Evolutionary conservation across 1,140 invertebrate species (phyloP).

Genomic region (Chironomus striatipennis): DNA sequence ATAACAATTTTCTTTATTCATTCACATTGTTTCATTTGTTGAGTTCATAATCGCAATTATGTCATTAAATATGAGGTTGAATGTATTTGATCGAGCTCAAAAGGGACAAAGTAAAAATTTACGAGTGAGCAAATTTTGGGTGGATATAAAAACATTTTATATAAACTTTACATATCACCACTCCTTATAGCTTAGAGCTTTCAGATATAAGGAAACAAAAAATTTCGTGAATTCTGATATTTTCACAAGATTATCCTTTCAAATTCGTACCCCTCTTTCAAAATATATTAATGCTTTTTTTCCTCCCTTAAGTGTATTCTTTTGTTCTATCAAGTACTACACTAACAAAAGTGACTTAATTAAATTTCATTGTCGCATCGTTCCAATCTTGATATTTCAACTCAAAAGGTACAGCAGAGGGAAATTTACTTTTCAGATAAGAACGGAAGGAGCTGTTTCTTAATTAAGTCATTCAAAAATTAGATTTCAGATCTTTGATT

Average conservation of each 20-base stretch:
- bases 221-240: background rate
- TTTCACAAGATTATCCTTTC: background rate
- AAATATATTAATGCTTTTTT: no score
- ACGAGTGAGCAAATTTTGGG: background rate
- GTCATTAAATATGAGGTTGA: background rate
- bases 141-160: background rate
- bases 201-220: background rate
- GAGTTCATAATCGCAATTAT: constrained; percentile 9
- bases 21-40: background rate
- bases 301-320: no score
- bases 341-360: background rate
- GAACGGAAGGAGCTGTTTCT: no score
- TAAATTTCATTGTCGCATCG: background rate
- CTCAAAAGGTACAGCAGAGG: no score
- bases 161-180: background rate
- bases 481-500: no score
- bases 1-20: background rate
- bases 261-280: no score
- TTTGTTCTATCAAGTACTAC: no score
- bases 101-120: background rate
- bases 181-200: no score
- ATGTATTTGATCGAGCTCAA: background rate
- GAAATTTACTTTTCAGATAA: no score
- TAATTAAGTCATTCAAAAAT: no score
- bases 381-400: background rate